Conservation (phyloP, 2,113 vertebrate genomes). For the Chaetorhynchus papuensis region DNA sequence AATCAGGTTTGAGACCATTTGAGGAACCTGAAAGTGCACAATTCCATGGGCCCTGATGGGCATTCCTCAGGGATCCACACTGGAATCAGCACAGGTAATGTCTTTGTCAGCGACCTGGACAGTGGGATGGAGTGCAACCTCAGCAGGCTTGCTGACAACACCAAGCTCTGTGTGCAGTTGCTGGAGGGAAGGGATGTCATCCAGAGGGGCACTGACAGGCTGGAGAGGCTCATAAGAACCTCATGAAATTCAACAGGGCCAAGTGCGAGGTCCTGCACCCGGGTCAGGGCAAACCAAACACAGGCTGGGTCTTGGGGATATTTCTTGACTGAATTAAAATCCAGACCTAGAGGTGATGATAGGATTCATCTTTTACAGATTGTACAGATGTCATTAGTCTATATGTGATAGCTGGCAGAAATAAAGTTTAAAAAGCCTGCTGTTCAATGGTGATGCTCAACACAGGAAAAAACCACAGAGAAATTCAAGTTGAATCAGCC, state of each 20-base stretch:
- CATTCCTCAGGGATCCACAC: rapidly evolving
- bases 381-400: neutral
- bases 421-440: neutral
- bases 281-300: neutral
- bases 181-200: neutral
- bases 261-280: neutral
- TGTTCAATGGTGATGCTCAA: neutral
- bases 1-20: neutral
- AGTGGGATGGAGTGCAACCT: neutral
- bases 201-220: neutral
- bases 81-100: rapidly evolving
- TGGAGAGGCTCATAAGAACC: neutral
- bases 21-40: neutral
- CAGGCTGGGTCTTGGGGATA: neutral
- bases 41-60: neutral
- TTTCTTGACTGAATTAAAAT: neutral
- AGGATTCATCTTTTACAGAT: neutral
- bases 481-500: neutral
- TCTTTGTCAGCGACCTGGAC: neutral
- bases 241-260: neutral
- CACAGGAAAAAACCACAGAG: neutral
- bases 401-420: neutral
- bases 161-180: neutral
- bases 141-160: neutral
- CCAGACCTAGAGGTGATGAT: neutral